A percentile compares a stretch with the other conserved stretches of the same genome.
phyloP scores from a whole-genome alignment of 2,888 invertebrate species.

The Formica aserva region DNA sequence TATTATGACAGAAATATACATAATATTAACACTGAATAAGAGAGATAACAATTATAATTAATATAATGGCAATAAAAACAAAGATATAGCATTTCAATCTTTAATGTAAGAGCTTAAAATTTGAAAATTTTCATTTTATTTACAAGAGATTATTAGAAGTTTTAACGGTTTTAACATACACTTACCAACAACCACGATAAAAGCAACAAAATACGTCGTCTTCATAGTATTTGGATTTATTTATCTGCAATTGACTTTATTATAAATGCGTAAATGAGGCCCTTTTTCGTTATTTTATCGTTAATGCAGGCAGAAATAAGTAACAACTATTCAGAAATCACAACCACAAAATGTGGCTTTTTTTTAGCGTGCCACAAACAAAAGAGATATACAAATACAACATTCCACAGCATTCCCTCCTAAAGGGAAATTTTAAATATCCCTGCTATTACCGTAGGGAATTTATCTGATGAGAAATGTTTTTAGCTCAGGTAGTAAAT shows the following conservation, averaged over 20 bases:
- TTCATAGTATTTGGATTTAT: slow-evolving; percentile 13
- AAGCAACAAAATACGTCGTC: neutral
- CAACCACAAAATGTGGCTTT: neutral
- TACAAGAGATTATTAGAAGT: neutral
- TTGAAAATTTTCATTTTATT: neutral
- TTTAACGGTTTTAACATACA: neutral
- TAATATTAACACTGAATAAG: neutral
- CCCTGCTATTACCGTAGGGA: too few species aligned
- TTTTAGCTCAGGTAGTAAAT: too few species aligned
- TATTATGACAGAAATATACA: neutral
- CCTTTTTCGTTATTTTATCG: neutral
- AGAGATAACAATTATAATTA: neutral
- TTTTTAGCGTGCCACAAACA: neutral
- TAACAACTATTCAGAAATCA: neutral
- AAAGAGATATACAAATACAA: too few species aligned
- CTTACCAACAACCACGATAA: slow-evolving; percentile 13
- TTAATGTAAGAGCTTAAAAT: neutral
- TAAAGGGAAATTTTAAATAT: too few species aligned
- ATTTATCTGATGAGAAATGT: too few species aligned
- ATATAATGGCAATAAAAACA: neutral
- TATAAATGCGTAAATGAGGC: neutral
- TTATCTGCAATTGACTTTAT: neutral
- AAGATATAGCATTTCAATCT: neutral
- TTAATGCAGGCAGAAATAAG: neutral
- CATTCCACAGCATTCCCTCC: too few species aligned